Conservation (phyloP, 2,888 invertebrate genomes). For the Drosophila demipolita region DNA sequence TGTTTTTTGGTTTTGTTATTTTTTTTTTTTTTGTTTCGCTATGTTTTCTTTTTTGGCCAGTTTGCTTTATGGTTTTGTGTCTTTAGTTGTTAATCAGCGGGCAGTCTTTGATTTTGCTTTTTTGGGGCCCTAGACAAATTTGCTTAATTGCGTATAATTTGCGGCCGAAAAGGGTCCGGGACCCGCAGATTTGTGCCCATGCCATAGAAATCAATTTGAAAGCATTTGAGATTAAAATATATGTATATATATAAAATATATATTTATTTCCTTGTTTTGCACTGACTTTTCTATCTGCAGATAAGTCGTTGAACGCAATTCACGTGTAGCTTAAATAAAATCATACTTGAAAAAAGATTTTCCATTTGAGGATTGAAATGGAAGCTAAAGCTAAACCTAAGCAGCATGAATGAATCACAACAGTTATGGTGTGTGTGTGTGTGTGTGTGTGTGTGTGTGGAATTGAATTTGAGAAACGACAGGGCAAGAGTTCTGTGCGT, state of each 20-base stretch:
- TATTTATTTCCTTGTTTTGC: slow-evolving; percentile 16
- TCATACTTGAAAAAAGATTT: slow-evolving; percentile 49
- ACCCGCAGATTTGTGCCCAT: slow-evolving; percentile 25
- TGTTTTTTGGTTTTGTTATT: slow-evolving; percentile 29
- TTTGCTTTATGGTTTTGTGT: slow-evolving; percentile 57
- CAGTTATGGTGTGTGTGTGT: slow-evolving; percentile 33
- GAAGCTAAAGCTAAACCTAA: slow-evolving; percentile 44
- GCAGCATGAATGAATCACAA: slow-evolving; percentile 40
- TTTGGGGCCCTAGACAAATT: slow-evolving; percentile 68
- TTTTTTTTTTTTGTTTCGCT: slow-evolving; percentile 33
- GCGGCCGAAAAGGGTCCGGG: slow-evolving; percentile 55
- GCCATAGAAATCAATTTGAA: slow-evolving; percentile 61
- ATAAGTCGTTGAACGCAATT: slow-evolving; percentile 52
- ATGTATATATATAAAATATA: background rate
- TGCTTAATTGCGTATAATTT: slow-evolving; percentile 81
- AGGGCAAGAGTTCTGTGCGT: slow-evolving; percentile 40
- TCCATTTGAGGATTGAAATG: slow-evolving; percentile 51
- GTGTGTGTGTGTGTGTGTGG: background rate
- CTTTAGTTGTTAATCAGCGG: slow-evolving; percentile 70
- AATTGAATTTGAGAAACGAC: slow-evolving; percentile 54
- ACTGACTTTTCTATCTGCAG: slow-evolving; percentile 10
- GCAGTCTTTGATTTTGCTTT: slow-evolving; percentile 58
- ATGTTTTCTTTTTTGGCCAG: slow-evolving; percentile 12
- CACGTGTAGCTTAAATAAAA: slow-evolving; percentile 66
- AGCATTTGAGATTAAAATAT: background rate